These are phyloP conservation scores for Drosophila melanica DNA, from an alignment of 1,140 invertebrate genomes.

Conservation along the genomic window DNA sequence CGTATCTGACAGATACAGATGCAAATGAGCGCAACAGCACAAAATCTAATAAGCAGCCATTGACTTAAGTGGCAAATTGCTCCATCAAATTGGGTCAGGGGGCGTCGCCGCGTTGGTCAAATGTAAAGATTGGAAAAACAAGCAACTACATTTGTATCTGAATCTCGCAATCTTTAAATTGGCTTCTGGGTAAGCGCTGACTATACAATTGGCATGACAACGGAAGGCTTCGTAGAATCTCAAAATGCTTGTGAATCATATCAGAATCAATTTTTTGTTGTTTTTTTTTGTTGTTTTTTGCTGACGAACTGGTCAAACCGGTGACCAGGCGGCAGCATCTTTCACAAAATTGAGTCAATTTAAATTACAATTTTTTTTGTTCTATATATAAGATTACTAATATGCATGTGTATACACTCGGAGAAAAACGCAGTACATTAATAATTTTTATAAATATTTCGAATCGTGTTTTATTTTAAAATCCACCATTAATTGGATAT, in stretches of 20 bases:
- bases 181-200: slow-evolving; percentile 28
- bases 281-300: not conserved
- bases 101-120: slow-evolving; percentile 38
- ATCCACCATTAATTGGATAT: no score
- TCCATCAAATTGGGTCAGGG: slow-evolving; percentile 72
- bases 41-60: slow-evolving; percentile 71
- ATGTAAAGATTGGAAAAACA: slow-evolving; percentile 41
- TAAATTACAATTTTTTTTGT: slow-evolving; percentile 7
- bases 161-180: slow-evolving; percentile 20
- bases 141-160: slow-evolving; percentile 26
- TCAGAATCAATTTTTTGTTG: not conserved
- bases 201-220: slow-evolving; percentile 41
- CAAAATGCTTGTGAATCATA: slow-evolving; percentile 30
- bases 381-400: not conserved
- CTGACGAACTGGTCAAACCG: slow-evolving; percentile 58
- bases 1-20: slow-evolving; percentile 56
- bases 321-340: slow-evolving; percentile 26
- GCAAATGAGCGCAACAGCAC: slow-evolving; percentile 61
- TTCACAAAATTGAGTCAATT: slow-evolving; percentile 28
- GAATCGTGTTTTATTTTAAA: no score
- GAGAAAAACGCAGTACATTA: no score
- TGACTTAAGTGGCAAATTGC: slow-evolving; percentile 64
- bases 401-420: slow-evolving; percentile 6
- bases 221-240: slow-evolving; percentile 15
- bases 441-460: no score